Percentiles rank a stretch among this genome's conserved stretches.
These are phyloP conservation scores for Calephelis perditalis DNA, from an alignment of 2,888 invertebrate species.

Conservation along the genomic window DNA sequence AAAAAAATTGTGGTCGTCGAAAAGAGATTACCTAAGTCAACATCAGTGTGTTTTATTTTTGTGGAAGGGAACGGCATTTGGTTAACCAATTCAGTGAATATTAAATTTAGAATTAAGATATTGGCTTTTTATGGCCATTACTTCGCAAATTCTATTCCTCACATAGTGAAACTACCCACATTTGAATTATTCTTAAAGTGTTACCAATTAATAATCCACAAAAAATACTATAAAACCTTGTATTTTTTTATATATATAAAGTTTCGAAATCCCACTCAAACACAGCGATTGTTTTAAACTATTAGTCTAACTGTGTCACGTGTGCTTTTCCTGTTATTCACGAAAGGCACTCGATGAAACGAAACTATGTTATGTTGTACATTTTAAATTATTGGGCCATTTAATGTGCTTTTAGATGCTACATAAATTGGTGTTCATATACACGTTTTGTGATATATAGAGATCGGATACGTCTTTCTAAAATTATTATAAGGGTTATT, in stretches of 20 bases:
- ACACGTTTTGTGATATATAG: conserved; percentile 33
- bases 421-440: conserved; percentile 33
- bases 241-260: not conserved
- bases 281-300: not conserved
- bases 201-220: not conserved
- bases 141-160: too few species aligned
- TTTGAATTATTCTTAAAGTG: not conserved
- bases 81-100: too few species aligned
- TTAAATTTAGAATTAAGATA: too few species aligned
- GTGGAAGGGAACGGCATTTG: too few species aligned
- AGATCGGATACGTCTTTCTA: conserved; percentile 49
- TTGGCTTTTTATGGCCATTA: too few species aligned
- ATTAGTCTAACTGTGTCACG: conserved; percentile 22
- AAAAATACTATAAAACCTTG: not conserved
- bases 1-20: too few species aligned
- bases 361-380: conserved; percentile 16
- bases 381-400: conserved; percentile 15
- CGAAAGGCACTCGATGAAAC: conserved; percentile 30
- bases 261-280: not conserved
- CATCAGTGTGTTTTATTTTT: too few species aligned
- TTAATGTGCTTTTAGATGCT: conserved; percentile 32
- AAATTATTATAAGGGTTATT: conserved; percentile 44
- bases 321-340: conserved; percentile 28
- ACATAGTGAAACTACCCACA: not conserved
- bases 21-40: too few species aligned